Evolutionary conservation across 2,888 invertebrate genomes (phyloP).

Genomic region (Spodoptera littoralis): DNA sequence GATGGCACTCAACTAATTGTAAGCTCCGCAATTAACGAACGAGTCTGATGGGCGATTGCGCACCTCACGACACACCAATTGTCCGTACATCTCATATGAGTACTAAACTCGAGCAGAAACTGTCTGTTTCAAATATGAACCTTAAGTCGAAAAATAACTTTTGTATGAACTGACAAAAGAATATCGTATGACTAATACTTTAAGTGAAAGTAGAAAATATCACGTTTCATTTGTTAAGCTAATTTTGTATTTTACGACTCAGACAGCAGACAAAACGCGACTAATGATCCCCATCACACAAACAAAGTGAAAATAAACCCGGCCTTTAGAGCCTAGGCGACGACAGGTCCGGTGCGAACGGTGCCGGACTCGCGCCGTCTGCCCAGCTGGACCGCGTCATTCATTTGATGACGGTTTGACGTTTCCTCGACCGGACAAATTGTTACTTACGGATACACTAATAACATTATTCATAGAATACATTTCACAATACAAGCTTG

Average conservation of each 20-base stretch:
- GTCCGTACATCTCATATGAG: conserved; percentile 24
- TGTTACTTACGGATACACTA: conserved; percentile 35
- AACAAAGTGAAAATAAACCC: conserved; percentile 47
- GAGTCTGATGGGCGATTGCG: conserved; percentile 70
- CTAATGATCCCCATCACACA: conserved; percentile 33
- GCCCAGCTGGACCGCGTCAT: conserved; percentile 21
- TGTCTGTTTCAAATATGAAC: conserved; percentile 13
- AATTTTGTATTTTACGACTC: conserved; percentile 39
- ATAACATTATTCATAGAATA: conserved; percentile 37
- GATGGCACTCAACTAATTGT: conserved; percentile 83
- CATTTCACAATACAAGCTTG: conserved; percentile 27
- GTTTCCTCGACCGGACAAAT: conserved; percentile 53
- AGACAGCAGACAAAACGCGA: conserved; percentile 28
- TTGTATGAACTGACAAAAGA: conserved; percentile 9
- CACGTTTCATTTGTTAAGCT: conserved; percentile 38
- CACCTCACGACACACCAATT: conserved; percentile 62
- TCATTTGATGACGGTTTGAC: conserved; percentile 58
- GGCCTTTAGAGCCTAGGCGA: conserved; percentile 31
- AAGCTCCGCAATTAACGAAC: conserved; percentile 78
- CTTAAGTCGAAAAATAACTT: conserved; percentile 11
- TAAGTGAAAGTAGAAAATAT: conserved; percentile 52
- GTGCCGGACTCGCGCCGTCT: conserved; percentile 18
- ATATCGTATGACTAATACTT: conserved; percentile 39
- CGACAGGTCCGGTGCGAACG: conserved; percentile 19
- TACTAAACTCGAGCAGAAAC: conserved; percentile 16